phyloP scores from a whole-genome alignment of 2,888 invertebrate genomes.

The Epinotia nisella region DNA sequence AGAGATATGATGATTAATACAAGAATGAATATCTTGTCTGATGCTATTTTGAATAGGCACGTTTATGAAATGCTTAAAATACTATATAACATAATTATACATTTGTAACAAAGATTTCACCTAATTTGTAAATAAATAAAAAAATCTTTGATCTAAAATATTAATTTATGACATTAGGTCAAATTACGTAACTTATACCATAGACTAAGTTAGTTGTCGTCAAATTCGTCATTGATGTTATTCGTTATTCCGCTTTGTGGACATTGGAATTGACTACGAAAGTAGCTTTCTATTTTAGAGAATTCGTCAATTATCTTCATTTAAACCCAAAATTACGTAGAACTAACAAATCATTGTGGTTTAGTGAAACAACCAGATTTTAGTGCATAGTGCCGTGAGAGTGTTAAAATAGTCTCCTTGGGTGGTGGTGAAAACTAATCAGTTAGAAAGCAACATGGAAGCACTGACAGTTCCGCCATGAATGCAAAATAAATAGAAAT shows the following conservation, averaged over 20 bases:
- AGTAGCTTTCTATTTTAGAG: conserved; percentile 76
- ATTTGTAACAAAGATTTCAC: background rate
- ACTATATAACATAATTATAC: background rate
- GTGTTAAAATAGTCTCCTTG: conserved; percentile 44
- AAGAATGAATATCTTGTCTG: background rate
- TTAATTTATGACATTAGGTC: conserved; percentile 9
- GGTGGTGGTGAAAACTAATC: conserved; percentile 47
- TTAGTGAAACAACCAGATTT: conserved; percentile 20
- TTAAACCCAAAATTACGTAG: conserved; percentile 14
- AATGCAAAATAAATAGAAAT: conserved; percentile 86
- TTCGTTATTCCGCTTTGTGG: conserved; percentile 48
- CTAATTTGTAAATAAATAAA: background rate
- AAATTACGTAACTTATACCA: conserved; percentile 43
- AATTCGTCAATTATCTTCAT: conserved; percentile 23
- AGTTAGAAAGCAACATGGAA: conserved; percentile 85
- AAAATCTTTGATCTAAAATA: too few species aligned
- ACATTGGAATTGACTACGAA: conserved; percentile 56
- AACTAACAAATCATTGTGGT: background rate
- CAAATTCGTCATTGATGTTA: conserved; percentile 49
- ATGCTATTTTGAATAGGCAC: background rate
- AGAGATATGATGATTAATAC: background rate
- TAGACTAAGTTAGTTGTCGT: conserved; percentile 40
- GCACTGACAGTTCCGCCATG: conserved; percentile 86
- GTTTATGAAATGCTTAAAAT: background rate
- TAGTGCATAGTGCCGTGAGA: conserved; percentile 48